Percentiles rank a stretch among this genome's conserved stretches.
Evolutionary conservation across 2,113 vertebrate species (phyloP).

Genomic region (Megaleporinus macrocephalus): DNA sequence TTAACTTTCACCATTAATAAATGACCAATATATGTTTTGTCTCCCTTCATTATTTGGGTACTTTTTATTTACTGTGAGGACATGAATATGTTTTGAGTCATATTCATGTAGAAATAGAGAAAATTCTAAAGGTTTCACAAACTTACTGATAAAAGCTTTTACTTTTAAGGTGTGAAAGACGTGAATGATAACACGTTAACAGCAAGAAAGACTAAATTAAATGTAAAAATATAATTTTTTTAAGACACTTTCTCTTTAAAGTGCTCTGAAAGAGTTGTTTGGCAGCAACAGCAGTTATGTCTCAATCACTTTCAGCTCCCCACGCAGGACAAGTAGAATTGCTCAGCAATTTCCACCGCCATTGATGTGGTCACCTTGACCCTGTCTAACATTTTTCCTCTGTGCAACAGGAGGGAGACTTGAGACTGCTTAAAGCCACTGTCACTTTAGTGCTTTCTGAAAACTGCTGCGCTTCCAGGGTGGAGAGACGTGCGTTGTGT

Average conservation of each 20-base stretch:
- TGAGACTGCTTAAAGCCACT: not conserved
- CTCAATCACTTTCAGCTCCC: not conserved
- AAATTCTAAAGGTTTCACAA: no score
- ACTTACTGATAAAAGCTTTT: no score
- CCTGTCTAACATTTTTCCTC: not conserved
- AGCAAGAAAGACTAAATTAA: no score
- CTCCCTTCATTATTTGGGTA: no score
- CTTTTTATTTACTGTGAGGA: no score
- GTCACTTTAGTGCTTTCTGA: not conserved
- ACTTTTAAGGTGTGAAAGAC: no score
- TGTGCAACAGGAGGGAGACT: not conserved
- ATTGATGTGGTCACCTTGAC: constrained; percentile 40
- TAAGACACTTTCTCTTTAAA: not conserved
- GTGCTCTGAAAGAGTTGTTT: not conserved
- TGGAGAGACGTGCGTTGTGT: not conserved
- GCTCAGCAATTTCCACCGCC: constrained; percentile 31
- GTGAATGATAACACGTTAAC: no score
- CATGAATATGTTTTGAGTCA: no score
- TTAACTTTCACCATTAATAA: no score
- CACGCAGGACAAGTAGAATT: constrained; percentile 2
- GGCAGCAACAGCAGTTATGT: not conserved
- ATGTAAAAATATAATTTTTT: not conserved
- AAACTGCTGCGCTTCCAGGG: not conserved
- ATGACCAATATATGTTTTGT: no score
- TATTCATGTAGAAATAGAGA: no score